Evolutionary conservation across 2,113 vertebrate genomes (phyloP).

Genomic region (Takifugu bimaculatus): DNA sequence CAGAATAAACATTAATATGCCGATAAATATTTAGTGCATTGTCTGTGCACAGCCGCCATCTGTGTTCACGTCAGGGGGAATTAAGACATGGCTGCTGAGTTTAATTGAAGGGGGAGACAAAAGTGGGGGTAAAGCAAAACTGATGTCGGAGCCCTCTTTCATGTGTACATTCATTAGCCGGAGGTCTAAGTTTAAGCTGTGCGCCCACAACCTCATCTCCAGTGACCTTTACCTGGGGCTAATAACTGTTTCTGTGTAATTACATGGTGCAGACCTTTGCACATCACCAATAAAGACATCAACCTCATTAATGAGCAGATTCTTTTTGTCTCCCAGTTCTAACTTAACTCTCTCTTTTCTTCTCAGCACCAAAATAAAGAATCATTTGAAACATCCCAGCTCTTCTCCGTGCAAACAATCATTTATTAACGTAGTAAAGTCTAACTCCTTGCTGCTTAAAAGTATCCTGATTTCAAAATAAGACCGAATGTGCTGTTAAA

Average conservation of each 20-base stretch:
- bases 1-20: not conserved
- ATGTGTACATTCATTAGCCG: slow-evolving; percentile 2
- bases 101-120: not conserved
- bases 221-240: slow-evolving; percentile 52
- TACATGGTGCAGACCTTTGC: slow-evolving; percentile 28
- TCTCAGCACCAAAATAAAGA: slow-evolving; percentile 16
- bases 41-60: not conserved
- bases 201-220: slow-evolving; percentile 6
- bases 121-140: not conserved
- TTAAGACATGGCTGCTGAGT: not conserved
- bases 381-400: slow-evolving; percentile 29
- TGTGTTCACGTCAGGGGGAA: not conserved
- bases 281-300: slow-evolving; percentile 28
- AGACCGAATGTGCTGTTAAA: too few relatives aligned
- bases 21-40: too few relatives aligned
- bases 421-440: too few relatives aligned
- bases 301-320: slow-evolving; percentile 42
- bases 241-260: slow-evolving; percentile 47
- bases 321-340: slow-evolving; percentile 28
- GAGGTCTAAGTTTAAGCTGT: slow-evolving; percentile 23
- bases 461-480: too few relatives aligned
- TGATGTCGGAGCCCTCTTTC: not conserved
- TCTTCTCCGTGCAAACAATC: not conserved
- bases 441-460: too few relatives aligned
- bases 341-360: slow-evolving; percentile 18